These are phyloP conservation scores for Torymus auratus DNA, from an alignment of 2,888 invertebrate genomes.

Conservation along the genomic window DNA sequence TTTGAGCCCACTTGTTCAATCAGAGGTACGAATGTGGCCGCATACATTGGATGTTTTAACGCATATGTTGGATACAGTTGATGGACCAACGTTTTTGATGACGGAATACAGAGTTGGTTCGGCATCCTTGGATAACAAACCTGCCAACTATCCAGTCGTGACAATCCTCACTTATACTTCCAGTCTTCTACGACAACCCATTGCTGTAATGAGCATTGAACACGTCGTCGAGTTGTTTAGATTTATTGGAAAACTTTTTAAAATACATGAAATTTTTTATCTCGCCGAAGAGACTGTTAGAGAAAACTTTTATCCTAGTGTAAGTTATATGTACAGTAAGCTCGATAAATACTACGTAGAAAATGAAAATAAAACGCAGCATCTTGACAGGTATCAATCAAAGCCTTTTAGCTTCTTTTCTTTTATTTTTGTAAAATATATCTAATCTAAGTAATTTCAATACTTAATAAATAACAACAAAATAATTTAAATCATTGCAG, in stretches of 20 bases:
- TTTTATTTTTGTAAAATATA: conserved; percentile 9
- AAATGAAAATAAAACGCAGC: conserved; percentile 71
- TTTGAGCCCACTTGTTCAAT: conserved; percentile 65
- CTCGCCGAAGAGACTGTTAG: conserved; percentile 64
- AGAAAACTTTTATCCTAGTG: conserved; percentile 68
- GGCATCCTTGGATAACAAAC: conserved; percentile 60
- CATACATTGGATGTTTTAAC: conserved; percentile 69
- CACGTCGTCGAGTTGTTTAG: conserved; percentile 67
- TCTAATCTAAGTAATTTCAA: neutral
- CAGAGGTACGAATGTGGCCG: conserved; percentile 68
- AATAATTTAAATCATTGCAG: conserved; percentile 60
- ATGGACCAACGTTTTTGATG: conserved; percentile 69
- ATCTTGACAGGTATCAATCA: conserved; percentile 67
- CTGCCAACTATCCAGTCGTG: conserved; percentile 65
- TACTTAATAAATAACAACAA: too few species aligned
- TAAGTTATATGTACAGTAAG: conserved; percentile 71
- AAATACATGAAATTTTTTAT: conserved; percentile 66
- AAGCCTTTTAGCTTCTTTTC: neutral
- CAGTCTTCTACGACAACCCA: conserved; percentile 70
- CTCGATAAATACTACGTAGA: conserved; percentile 72
- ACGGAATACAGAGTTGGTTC: conserved; percentile 64
- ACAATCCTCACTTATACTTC: conserved; percentile 66
- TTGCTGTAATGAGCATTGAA: conserved; percentile 72
- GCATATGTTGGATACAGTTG: conserved; percentile 69
- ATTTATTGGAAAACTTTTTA: conserved; percentile 69